These are phyloP conservation scores for Adineta ricciae DNA, from an alignment of 2,888 invertebrate species.

Conservation along the genomic window DNA sequence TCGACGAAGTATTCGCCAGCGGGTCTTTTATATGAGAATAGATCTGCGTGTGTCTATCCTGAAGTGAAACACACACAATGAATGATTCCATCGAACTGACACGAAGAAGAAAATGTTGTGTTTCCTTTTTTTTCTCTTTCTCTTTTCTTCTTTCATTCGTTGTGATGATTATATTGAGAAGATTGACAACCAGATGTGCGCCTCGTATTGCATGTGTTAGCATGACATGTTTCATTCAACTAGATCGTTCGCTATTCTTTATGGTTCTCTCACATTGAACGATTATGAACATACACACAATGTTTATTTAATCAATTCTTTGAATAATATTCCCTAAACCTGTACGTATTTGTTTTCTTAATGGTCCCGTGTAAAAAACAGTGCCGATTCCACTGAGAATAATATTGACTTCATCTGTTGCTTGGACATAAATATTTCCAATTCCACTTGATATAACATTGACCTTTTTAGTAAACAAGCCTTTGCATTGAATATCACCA, in stretches of 20 bases:
- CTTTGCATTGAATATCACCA: background rate
- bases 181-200: background rate
- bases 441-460: background rate
- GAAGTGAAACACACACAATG: background rate
- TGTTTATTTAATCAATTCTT: no score
- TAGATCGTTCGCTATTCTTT: no score
- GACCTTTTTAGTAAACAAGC: background rate
- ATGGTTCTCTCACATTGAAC: background rate
- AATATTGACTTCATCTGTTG: conserved; percentile 3
- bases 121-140: background rate
- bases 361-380: background rate
- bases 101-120: background rate
- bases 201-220: background rate
- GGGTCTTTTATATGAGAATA: background rate
- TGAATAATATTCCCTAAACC: background rate
- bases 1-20: background rate
- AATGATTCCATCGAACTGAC: background rate
- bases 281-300: no score
- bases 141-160: background rate
- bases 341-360: background rate
- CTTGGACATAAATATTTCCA: background rate
- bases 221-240: background rate
- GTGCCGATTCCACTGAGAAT: background rate
- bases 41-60: background rate
- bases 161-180: background rate